Evolutionary conservation across 2,113 vertebrate genomes (phyloP), one percentile per base, ranked within the genome.

Genomic region (Takifugu flavidus): DNA sequence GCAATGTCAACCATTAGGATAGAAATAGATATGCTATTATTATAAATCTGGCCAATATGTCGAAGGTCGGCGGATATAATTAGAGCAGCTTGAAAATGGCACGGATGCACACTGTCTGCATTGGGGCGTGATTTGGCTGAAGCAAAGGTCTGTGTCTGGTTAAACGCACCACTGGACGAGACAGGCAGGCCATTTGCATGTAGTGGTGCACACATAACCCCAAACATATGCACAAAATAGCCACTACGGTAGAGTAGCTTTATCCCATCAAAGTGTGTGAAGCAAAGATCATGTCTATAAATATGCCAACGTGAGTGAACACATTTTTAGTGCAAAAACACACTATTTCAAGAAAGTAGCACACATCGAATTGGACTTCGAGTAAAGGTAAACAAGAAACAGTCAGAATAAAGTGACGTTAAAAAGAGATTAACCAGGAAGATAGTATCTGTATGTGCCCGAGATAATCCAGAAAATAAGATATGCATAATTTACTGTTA

Each of bases 401-500:
- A 75, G 70, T 87, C 62, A 77, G 66, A 82, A 82, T 78, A 71
- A 80, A 82, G 75, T 62, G 60, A 75, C 83, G 79, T 87, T 87
- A 82, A 80, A 87, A 89, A 75, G 75, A 83, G 77, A 88, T 88
- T 88, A 87, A 81, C 53, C 55, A 20, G 42, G 8, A 51, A 80
- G 88, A 91, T 91, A 84, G 71, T 59, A 90, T 91, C 88, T 85
- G 73, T 75, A 72, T 75, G 67, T 85, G 83, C 66, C 67, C 53
- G 56, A 79, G 75, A 89, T 91, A 87, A 90, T 90, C 87, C 88
- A 79, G 81, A 75, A 82, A 84, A 90, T 82, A 85, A 89, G 74
- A 90, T 89, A 86, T 91, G 89, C 86, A 91, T 91, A 91, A 91
- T 89, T 91, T 73, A 67, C 85, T 86, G 86, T 89, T 80, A 87